Evolutionary conservation across 1,140 invertebrate species (phyloP), one percentile per base, ranked within the genome.

Genomic region (Heliconius eleuchia): DNA sequence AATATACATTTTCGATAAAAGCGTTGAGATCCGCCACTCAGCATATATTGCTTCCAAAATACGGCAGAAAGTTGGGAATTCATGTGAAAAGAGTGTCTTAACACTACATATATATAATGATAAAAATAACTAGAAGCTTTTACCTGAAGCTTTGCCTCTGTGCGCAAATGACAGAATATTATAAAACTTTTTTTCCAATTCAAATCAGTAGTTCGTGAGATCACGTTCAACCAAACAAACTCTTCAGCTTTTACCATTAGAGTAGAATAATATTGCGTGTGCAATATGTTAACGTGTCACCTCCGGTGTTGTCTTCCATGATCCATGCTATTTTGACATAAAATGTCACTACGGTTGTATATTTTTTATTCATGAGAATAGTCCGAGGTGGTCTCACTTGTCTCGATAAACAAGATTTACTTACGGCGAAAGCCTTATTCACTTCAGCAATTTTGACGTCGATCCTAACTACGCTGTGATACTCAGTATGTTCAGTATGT

Each of bases 351-450:
- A 66, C 27, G 27, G 60, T n/a, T 66, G 9, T 30, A 27, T 18
- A 30, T 66, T 66, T 57, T 66, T 66, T 30, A 66, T 30, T 66
- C 27, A 66, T 66, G 13, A 66, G 60, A 30, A 66, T 66, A 66
- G 60, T 3, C 60, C 60, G 60, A 66, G 60, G 60, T 66, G 60
- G 60, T 66, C 27, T 66, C 60, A 66, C 60, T 66, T 66, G 23
- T 66, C 60, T 66, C 60, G 60, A 66, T 66, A 66, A 66, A 66
- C 60, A 66, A 66, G 60, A 66, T 66, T 66, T 66, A 66, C 60
- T 66, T 30, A 66, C 60, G 60, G 60, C 60, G 60, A 66, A 66
- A 66, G 60, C 60, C 60, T 18, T 66, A 66, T 66, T 66, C 60
- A 66, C 60, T 66, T 66, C 23, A 66, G 60, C 30, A 16, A 66